Evolutionary conservation across 2,113 vertebrate genomes (phyloP).

Genomic region (Sorex fumeus): DNA sequence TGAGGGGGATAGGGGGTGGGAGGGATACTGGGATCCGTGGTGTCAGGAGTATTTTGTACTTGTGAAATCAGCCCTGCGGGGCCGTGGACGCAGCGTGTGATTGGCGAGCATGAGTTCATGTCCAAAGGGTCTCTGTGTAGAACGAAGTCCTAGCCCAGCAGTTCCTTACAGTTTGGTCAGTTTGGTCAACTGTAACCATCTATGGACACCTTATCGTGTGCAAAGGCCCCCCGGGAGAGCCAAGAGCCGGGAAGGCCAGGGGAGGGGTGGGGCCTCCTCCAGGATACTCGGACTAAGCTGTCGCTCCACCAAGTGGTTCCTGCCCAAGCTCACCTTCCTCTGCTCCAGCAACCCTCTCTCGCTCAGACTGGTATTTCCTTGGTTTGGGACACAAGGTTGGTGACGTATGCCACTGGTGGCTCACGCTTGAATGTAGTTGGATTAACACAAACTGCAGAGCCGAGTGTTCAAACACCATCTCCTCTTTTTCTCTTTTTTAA

Average conservation of each 20-base stretch:
- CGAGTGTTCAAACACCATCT: background rate
- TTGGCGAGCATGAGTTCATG: background rate
- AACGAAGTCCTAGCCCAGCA: no score
- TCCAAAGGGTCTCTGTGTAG: constrained; percentile 31
- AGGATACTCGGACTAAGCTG: no score
- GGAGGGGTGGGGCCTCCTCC: no score
- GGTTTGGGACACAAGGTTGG: background rate
- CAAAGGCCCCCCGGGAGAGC: background rate
- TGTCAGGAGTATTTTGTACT: constrained; percentile 87
- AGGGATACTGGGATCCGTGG: no score
- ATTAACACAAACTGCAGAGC: no score
- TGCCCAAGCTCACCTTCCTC: background rate
- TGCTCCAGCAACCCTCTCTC: background rate
- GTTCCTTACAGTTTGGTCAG: background rate
- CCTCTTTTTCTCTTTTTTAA: no score
- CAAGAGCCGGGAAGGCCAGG: no score
- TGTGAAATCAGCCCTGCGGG: constrained; percentile 81
- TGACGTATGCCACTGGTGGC: no score
- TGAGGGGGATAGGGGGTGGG: no score
- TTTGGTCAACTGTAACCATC: background rate
- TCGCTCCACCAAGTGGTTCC: no score
- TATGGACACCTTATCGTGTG: constrained; percentile 9
- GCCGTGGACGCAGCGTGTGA: constrained; percentile 60
- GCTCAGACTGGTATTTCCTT: background rate
- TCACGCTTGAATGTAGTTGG: no score